Conservation (phyloP, 2,888 invertebrate genomes). For the Alloscopus bannaensis region DNA sequence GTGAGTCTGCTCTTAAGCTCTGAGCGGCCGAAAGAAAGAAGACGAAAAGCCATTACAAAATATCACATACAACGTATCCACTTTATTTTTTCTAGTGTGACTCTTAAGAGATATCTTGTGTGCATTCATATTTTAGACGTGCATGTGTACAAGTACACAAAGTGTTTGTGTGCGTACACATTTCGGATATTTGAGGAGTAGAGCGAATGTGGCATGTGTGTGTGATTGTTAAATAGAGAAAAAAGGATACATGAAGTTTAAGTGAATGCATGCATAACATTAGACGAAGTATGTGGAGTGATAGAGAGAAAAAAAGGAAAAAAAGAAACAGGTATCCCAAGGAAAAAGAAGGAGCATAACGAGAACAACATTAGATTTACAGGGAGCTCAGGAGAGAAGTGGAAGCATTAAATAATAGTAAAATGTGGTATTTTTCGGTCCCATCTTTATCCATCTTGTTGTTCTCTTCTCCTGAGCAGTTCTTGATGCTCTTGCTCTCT, state of each 20-base stretch:
- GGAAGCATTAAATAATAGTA: conserved; percentile 64
- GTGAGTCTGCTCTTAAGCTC: background rate
- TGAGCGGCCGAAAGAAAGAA: conserved; percentile 39
- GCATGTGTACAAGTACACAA: conserved; percentile 34
- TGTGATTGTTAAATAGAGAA: conserved; percentile 41
- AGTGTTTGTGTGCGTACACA: conserved; percentile 4
- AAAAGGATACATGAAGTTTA: conserved; percentile 58
- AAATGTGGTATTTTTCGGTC: conserved; percentile 61
- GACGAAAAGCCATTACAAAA: conserved; percentile 48
- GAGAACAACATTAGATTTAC: conserved; percentile 45
- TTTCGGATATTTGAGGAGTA: background rate
- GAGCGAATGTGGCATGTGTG: conserved; percentile 32
- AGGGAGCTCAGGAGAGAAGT: conserved; percentile 33
- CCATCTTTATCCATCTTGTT: conserved; percentile 58
- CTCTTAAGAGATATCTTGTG: conserved; percentile 11
- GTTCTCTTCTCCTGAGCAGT: conserved; percentile 42
- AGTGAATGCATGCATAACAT: background rate
- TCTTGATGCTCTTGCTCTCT: background rate
- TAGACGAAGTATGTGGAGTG: too few species aligned
- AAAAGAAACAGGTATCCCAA: conserved; percentile 57
- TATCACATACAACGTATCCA: conserved; percentile 36
- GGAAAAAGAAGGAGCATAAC: conserved; percentile 43
- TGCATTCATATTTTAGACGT: conserved; percentile 36
- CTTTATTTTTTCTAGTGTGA: conserved; percentile 19
- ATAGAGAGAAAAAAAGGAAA: conserved; percentile 14